Evolutionary conservation across 2,113 vertebrate genomes (phyloP).

Genomic region (Vidua chalybeata): DNA sequence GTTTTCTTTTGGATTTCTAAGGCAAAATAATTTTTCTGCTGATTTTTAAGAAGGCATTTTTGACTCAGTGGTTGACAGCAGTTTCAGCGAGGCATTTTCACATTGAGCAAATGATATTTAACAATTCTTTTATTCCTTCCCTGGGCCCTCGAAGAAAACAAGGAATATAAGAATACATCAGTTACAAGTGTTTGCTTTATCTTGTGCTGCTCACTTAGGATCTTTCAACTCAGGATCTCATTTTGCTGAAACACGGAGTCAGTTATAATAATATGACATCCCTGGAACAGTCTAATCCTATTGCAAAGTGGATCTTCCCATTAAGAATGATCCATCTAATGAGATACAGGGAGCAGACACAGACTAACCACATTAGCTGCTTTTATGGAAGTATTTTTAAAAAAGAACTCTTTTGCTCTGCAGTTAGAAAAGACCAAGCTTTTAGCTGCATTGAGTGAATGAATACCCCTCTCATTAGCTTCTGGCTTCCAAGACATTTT

Average conservation of each 20-base stretch:
- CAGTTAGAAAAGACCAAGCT: not conserved
- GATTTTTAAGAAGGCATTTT: not conserved
- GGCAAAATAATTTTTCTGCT: not conserved
- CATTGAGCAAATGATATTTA: not conserved
- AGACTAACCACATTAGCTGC: conserved; percentile 15
- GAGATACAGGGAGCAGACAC: not conserved
- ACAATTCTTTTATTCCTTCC: not conserved
- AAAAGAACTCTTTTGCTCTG: not conserved
- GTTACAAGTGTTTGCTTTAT: not conserved
- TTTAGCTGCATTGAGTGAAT: not conserved
- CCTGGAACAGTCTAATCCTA: not conserved
- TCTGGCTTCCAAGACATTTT: not conserved
- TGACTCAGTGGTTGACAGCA: not conserved
- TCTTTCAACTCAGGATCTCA: not conserved
- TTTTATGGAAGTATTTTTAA: not conserved
- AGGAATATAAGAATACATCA: not conserved
- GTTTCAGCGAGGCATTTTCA: not conserved
- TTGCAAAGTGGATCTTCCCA: not conserved
- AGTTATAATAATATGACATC: not conserved
- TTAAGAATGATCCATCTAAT: not conserved
- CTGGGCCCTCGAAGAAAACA: not conserved
- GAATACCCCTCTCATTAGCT: not conserved
- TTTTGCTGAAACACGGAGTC: not conserved
- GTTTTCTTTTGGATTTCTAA: not conserved
- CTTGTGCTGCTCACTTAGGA: not conserved